phyloP scores from a whole-genome alignment of 2,113 vertebrate species.

The Smithornis capensis region DNA sequence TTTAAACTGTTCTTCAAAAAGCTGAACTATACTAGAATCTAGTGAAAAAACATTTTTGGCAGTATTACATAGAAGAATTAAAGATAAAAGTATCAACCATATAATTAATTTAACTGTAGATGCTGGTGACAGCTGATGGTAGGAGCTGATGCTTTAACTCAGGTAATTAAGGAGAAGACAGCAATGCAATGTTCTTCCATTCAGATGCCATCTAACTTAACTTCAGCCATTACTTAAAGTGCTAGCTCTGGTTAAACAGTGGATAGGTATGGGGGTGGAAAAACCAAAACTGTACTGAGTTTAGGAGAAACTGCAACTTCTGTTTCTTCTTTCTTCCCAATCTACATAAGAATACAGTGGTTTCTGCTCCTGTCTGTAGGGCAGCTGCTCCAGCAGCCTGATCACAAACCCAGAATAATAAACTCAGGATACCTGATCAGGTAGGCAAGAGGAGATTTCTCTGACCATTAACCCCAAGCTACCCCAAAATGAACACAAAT shows the following conservation, averaged over 20 bases:
- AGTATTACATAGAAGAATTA: neutral
- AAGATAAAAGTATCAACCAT: neutral
- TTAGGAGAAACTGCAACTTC: neutral
- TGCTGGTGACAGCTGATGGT: neutral
- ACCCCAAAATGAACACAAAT: neutral
- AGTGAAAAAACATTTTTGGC: neutral
- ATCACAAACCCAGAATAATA: neutral
- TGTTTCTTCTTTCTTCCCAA: neutral
- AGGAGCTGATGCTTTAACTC: neutral
- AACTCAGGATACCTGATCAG: neutral
- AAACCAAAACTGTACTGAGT: neutral
- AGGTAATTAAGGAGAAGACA: neutral
- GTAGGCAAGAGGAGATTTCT: neutral
- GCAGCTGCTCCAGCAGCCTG: neutral
- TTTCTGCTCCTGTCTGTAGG: neutral
- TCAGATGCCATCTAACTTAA: neutral
- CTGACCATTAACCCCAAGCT: neutral
- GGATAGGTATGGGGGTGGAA: fast-evolving
- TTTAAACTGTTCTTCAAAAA: neutral
- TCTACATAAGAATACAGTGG: neutral
- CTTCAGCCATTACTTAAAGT: neutral
- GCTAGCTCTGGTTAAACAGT: neutral
- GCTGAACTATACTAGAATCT: neutral
- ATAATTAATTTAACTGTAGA: neutral
- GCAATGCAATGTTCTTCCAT: neutral